These are phyloP conservation scores for Caretta caretta DNA, from an alignment of 2,113 vertebrate species.

Conservation along the genomic window DNA sequence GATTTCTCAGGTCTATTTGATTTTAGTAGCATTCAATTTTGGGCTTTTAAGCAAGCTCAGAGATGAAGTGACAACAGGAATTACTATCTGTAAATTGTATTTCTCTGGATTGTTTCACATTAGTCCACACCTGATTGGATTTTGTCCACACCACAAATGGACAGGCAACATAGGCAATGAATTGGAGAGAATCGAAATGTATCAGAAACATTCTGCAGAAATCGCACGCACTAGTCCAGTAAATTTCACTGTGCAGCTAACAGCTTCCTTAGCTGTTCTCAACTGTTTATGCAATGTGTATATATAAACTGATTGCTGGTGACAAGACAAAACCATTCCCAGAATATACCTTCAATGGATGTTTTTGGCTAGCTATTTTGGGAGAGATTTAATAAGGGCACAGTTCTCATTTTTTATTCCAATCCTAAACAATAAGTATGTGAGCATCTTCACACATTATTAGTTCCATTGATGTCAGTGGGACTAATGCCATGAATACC, in stretches of 20 bases:
- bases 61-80: background rate
- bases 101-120: background rate
- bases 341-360: background rate
- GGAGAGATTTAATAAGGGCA: background rate
- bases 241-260: background rate
- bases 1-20: background rate
- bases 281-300: background rate
- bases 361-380: background rate
- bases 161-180: background rate
- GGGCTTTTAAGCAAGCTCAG: background rate
- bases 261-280: background rate
- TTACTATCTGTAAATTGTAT: background rate
- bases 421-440: background rate
- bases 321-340: too few relatives aligned
- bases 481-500: background rate
- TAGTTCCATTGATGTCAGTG: background rate
- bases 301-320: background rate
- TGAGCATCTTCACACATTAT: background rate
- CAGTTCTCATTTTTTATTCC: background rate
- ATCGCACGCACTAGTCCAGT: background rate
- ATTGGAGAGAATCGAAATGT: background rate
- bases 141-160: background rate
- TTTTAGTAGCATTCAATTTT: background rate
- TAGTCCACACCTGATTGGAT: background rate
- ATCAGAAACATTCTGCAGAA: background rate